Percentiles rank a stretch among this genome's conserved stretches.
Conservation (phyloP, 2,888 invertebrate species). For the Lycaena phlaeas region DNA sequence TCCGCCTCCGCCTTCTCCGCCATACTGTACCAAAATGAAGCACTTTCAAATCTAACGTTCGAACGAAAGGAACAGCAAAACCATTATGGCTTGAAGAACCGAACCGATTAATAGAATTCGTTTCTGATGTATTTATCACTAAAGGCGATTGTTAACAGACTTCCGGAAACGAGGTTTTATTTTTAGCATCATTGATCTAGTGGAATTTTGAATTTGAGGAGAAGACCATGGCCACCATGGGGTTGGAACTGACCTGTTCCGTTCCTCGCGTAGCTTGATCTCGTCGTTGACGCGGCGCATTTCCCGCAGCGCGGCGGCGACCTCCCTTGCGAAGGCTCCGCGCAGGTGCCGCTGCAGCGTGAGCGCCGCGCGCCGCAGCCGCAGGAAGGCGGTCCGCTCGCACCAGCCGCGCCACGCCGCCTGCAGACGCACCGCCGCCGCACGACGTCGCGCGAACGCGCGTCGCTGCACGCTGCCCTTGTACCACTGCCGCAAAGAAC, state of each 20-base stretch:
- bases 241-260: conserved; percentile 42
- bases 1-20: conserved; percentile 79
- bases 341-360: conserved; percentile 89
- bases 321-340: conserved; percentile 93
- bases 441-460: conserved; percentile 77
- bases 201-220: too few relatives aligned
- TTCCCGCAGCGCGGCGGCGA: conserved; percentile 87
- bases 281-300: conserved; percentile 90
- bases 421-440: conserved; percentile 83
- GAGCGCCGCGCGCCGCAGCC: conserved; percentile 86
- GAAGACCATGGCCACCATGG: too few relatives aligned
- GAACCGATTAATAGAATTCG: too few relatives aligned
- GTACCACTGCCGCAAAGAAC: conserved; percentile 64
- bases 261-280: conserved; percentile 83
- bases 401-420: conserved; percentile 91
- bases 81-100: too few relatives aligned
- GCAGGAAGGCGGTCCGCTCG: conserved; percentile 84
- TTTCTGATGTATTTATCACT: too few relatives aligned
- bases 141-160: too few relatives aligned
- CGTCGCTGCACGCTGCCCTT: conserved; percentile 76
- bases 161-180: too few relatives aligned
- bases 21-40: too few relatives aligned
- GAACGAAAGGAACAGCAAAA: too few relatives aligned
- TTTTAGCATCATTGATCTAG: too few relatives aligned
- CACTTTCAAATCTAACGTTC: too few relatives aligned